Evolutionary conservation across 2,888 invertebrate species (phyloP), one percentile per base, ranked within the genome.

Genomic region (Gordius sp.): DNA sequence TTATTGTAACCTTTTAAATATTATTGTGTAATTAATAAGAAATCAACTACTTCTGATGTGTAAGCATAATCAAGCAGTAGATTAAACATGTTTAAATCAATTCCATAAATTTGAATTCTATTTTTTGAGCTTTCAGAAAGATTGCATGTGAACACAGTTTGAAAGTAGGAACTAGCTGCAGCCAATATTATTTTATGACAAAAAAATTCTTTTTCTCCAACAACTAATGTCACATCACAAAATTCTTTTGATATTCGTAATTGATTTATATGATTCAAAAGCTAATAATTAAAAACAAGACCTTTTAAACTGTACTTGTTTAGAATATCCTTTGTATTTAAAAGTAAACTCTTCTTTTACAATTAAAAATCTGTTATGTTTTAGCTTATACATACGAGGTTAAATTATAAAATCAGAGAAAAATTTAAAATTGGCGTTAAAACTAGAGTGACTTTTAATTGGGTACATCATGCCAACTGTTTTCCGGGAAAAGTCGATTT

Each of bases 1-100:
- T 71, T 47, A 72, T 71, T 28, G 20, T 47, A 20, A 47, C 20
- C 47, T 47, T n/a, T n/a, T n/a, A n/a, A n/a, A n/a, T 47, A 4
- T n/a, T n/a, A 47, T 18, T 47, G 20, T 47, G 8, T 33, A 13
- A 13, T 33, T 33, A 33, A 13, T 13, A n/a, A 13, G 8, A 13
- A n/a, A 33, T 33, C 8, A 18, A 20, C 4, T n/a, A 47, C 47
- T 20, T 47, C 47, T 47, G 47, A 47, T 8, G 16, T 47, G 20
- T 47, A 47, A 20, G 47, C 47, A 47, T 47, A 47, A n/a, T 47
- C 47, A 47, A 47, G 8, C 13, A 47, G 47, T 8, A 23, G n/a
- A 8, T 8, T 8, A 20, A 47, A 47, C 20, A 20, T 47, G 23
- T 47, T 20, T 4, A 47, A 4, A 47, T 47, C 47, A n/a, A 47